Conservation (phyloP, 2,888 invertebrate genomes). For the Callimorpha dominula region DNA sequence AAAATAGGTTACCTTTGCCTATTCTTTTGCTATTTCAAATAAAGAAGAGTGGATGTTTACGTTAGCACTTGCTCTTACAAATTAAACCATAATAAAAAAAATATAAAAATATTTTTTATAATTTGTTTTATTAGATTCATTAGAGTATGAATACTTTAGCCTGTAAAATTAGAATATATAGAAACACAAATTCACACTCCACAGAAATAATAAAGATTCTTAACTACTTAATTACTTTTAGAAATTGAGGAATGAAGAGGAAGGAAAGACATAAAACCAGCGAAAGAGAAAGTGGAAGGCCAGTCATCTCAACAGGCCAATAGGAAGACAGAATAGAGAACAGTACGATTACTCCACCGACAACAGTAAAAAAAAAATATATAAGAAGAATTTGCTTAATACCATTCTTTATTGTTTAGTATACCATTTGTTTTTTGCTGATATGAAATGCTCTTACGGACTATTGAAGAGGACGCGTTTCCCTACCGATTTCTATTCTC, state of each 20-base stretch:
- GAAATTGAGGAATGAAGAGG: not conserved
- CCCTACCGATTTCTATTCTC: not conserved
- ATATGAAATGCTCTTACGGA: not conserved
- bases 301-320: not conserved
- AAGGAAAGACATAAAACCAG: not conserved
- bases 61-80: too few species aligned
- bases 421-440: not conserved
- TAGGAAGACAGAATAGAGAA: not conserved
- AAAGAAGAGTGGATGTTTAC: not conserved
- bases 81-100: too few species aligned
- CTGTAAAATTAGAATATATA: not conserved
- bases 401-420: not conserved
- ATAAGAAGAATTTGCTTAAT: not conserved
- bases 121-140: not conserved
- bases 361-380: not conserved
- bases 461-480: not conserved
- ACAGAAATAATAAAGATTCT: not conserved
- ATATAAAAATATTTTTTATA: too few species aligned
- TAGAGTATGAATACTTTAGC: not conserved
- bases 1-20: not conserved
- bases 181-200: not conserved
- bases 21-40: not conserved
- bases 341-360: not conserved
- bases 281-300: not conserved
- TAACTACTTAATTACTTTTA: slow-evolving; percentile 1